Conservation (phyloP, 2,888 invertebrate species). For the Phrixothrix hirtus region DNA sequence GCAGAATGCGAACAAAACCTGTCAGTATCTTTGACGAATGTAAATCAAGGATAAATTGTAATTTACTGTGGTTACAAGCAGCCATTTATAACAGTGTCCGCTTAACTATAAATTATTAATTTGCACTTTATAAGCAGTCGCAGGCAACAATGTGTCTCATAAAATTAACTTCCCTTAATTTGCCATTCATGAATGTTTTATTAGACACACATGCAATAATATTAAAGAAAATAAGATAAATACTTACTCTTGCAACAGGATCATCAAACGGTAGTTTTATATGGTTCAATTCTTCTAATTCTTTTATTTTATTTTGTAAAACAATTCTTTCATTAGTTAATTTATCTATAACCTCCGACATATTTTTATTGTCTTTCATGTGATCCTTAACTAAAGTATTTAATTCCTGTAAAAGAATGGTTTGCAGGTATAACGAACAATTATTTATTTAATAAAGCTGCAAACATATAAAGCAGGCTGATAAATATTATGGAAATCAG, state of each 20-base stretch:
- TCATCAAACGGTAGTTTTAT: slow-evolving; percentile 45
- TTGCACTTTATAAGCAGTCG: too few relatives aligned
- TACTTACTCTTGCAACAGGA: slow-evolving; percentile 46
- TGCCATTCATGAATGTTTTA: background rate
- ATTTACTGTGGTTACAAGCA: too few relatives aligned
- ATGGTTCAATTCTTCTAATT: slow-evolving; percentile 49
- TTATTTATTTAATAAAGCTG: slow-evolving; percentile 7
- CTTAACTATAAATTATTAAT: too few relatives aligned
- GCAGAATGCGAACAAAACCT: too few relatives aligned
- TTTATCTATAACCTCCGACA: slow-evolving; percentile 54
- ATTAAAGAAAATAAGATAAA: slow-evolving; percentile 1
- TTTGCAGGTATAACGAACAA: slow-evolving; percentile 14
- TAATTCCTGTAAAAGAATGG: slow-evolving; percentile 53
- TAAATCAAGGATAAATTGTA: too few relatives aligned
- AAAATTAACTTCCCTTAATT: background rate
- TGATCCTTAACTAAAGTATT: slow-evolving; percentile 57
- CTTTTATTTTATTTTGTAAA: slow-evolving; percentile 57
- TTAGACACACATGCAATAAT: background rate
- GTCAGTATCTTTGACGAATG: too few relatives aligned
- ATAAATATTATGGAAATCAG: too few relatives aligned
- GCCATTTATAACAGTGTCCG: too few relatives aligned
- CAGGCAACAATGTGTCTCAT: too few relatives aligned
- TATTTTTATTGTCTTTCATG: slow-evolving; percentile 60
- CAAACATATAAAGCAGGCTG: too few relatives aligned
- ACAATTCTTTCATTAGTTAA: slow-evolving; percentile 57